Evolutionary conservation across 2,797 vertebrate species (phyloP).

Genomic region (Mastacembelus armatus): DNA sequence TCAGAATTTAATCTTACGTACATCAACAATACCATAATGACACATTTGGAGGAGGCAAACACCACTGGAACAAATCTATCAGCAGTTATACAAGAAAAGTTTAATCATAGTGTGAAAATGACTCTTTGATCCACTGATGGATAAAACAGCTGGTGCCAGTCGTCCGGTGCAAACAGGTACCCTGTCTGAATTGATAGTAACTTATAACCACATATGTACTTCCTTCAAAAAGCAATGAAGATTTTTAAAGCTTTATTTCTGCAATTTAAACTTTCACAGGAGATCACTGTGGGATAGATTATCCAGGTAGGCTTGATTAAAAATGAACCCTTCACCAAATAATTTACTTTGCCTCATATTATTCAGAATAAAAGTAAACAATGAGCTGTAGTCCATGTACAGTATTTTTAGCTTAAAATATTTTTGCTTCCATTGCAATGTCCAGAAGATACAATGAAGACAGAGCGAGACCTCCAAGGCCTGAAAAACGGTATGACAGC

Average conservation of each 20-base stretch:
- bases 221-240: not conserved
- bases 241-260: not conserved
- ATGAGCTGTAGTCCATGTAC: not conserved
- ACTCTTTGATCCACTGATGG: no score
- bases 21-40: not conserved
- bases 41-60: no score
- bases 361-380: not conserved
- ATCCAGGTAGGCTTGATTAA: constrained; percentile 27
- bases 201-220: not conserved
- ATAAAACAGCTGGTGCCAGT: not conserved
- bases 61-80: no score
- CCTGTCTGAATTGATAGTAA: not conserved
- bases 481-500: constrained; percentile 44
- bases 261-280: constrained; percentile 24
- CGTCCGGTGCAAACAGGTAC: not conserved
- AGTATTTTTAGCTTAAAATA: not conserved
- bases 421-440: not conserved
- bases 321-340: not conserved
- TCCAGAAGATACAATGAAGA: constrained; percentile 26
- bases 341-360: not conserved
- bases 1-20: not conserved
- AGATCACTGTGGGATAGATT: constrained; percentile 49
- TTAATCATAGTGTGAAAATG: not conserved
- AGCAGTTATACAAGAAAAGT: not conserved
- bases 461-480: constrained; percentile 40